Conservation (phyloP, 2,113 vertebrate species). For the Perca fluviatilis region DNA sequence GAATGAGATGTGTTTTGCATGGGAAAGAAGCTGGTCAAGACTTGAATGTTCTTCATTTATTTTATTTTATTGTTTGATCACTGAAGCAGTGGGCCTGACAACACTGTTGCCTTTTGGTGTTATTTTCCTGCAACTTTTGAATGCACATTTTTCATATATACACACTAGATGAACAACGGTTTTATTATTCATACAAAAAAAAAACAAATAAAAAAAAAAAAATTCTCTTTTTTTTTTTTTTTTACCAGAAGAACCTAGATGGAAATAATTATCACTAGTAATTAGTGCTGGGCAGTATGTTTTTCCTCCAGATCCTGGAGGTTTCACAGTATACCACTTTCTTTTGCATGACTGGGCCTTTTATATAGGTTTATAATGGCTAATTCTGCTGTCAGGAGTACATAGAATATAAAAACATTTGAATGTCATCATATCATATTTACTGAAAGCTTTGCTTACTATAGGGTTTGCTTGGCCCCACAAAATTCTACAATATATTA, state of each 20-base stretch:
- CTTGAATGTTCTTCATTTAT: neutral
- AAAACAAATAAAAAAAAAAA: no score
- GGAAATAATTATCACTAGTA: neutral
- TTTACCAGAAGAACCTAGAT: neutral
- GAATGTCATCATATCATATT: no score
- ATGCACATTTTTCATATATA: neutral
- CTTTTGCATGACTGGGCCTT: no score
- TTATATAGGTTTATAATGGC: no score
- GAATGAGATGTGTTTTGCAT: neutral
- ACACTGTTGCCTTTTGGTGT: neutral
- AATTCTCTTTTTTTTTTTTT: no score
- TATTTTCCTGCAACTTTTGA: neutral
- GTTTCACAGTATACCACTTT: no score
- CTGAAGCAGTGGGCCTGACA: neutral
- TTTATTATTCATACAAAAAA: neutral
- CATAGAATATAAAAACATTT: no score
- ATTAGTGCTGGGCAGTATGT: conserved; percentile 5
- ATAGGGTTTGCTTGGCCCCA: no score
- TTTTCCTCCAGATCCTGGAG: no score
- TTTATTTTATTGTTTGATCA: neutral
- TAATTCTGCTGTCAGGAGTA: no score
- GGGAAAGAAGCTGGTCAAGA: neutral
- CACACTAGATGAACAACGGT: neutral
- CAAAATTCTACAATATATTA: no score
- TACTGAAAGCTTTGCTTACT: no score